Conservation (phyloP, 2,888 invertebrate genomes). For the Entomobrya proxima region DNA sequence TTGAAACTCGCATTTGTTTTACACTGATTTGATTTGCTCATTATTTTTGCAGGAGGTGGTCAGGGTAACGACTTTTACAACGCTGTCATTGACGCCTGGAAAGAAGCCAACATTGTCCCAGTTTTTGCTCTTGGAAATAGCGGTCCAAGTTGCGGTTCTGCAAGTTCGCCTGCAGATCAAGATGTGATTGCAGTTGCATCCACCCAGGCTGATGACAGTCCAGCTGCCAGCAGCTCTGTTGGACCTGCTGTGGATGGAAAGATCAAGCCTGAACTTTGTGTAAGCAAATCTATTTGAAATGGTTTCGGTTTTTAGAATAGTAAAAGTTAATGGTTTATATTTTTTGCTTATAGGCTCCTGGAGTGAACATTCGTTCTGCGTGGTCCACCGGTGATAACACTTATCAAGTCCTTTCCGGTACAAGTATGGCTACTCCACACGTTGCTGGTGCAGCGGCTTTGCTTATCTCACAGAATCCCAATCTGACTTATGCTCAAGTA, state of each 20-base stretch:
- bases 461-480: background rate
- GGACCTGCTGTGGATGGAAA: background rate
- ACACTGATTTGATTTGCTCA: too few relatives aligned
- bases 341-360: too few relatives aligned
- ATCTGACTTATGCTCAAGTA: background rate
- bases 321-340: too few relatives aligned
- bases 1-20: too few relatives aligned
- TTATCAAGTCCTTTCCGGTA: background rate
- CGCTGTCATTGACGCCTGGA: constrained; percentile 9
- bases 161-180: background rate
- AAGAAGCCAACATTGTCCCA: constrained; percentile 10
- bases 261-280: background rate
- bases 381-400: background rate
- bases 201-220: background rate
- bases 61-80: background rate
- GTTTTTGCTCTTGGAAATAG: constrained; percentile 1
- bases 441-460: background rate
- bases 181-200: constrained; percentile 31
- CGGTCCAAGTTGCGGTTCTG: background rate
- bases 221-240: background rate
- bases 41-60: background rate
- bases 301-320: too few relatives aligned
- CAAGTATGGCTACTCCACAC: background rate
- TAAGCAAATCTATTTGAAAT: too few relatives aligned
- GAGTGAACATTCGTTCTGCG: background rate